Percentiles rank a stretch among this genome's conserved stretches.
These are phyloP conservation scores for Galaxea fascicularis DNA, from an alignment of 92 coral and sea anemone species.

Conservation along the genomic window DNA sequence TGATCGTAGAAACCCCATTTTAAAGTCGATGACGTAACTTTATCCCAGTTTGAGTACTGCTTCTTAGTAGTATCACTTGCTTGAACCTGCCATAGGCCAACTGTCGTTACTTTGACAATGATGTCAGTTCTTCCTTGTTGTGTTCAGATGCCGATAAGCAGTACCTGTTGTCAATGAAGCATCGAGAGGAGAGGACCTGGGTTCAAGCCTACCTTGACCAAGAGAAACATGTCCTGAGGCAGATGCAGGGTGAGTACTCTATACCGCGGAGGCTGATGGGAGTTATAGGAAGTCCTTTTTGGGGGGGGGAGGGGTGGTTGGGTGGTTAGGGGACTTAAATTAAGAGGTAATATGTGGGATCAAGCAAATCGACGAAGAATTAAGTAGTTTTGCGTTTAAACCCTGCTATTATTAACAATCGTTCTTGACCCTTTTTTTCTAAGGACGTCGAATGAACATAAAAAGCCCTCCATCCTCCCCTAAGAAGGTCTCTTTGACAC, in stretches of 20 bases:
- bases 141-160: slow-evolving; percentile 92
- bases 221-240: slow-evolving; percentile 92
- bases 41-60: background rate
- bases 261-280: background rate
- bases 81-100: background rate
- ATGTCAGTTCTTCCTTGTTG: background rate
- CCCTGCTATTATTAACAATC: background rate
- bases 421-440: background rate
- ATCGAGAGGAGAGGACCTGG: slow-evolving; percentile 94
- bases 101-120: background rate
- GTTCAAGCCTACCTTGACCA: slow-evolving; percentile 90
- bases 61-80: background rate
- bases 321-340: no score
- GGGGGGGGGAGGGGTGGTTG: no score
- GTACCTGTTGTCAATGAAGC: slow-evolving; percentile 87
- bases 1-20: no score
- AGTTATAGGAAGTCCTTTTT: background rate
- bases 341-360: no score
- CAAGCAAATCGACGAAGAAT: no score
- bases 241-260: slow-evolving; percentile 85
- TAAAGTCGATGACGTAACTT: background rate
- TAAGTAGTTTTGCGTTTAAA: no score
- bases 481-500: slow-evolving; percentile 51
- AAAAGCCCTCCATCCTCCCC: slow-evolving; percentile 81
- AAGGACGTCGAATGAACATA: slow-evolving; percentile 87